Percentiles rank a stretch among this genome's conserved stretches.
Evolutionary conservation across 1,140 invertebrate species (phyloP).

Genomic region (Anoplolepis gracilipes): DNA sequence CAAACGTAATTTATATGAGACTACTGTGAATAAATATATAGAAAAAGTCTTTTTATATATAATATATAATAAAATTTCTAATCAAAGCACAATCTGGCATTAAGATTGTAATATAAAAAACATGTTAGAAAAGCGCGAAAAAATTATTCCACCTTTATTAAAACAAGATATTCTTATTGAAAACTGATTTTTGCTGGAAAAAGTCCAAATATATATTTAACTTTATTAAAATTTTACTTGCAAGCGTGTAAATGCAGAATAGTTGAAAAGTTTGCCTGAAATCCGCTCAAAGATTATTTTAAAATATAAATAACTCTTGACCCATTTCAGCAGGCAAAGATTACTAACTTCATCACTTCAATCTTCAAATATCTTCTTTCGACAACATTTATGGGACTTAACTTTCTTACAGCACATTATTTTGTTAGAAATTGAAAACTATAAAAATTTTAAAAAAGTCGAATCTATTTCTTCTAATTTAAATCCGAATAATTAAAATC

Average conservation of each 20-base stretch:
- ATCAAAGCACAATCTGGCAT: not conserved
- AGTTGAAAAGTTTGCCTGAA: constrained; percentile 20
- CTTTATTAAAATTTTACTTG: constrained; percentile 46
- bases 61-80: constrained; percentile 1
- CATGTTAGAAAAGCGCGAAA: not conserved
- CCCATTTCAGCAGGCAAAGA: not conserved
- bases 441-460: not conserved
- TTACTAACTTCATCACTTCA: constrained; percentile 20
- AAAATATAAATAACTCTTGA: constrained; percentile 61
- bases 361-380: constrained; percentile 11
- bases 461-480: constrained; percentile 13
- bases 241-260: constrained; percentile 36
- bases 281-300: constrained; percentile 35
- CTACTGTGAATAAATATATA: not conserved
- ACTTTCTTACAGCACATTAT: not conserved
- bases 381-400: not conserved
- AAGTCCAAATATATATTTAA: constrained; percentile 22
- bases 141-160: not conserved
- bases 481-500: constrained; percentile 12
- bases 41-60: not conserved
- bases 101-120: not conserved
- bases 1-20: not conserved
- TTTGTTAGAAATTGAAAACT: not conserved
- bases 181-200: not conserved
- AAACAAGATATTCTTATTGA: constrained; percentile 10